Base-by-base conservation (phyloP, 2,797 vertebrate species). In the Streptopelia turtur region DNA sequence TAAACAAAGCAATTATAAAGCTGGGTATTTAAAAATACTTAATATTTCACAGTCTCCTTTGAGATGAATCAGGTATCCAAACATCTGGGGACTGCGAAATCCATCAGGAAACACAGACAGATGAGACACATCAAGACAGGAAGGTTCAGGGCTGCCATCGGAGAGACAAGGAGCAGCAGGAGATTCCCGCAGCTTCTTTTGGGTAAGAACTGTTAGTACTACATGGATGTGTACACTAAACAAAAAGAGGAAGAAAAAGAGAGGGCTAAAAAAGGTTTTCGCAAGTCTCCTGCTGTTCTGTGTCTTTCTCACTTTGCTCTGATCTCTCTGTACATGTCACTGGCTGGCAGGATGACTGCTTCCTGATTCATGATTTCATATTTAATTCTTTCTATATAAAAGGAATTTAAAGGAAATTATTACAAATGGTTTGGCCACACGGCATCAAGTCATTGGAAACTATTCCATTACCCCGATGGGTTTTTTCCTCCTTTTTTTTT, bases 151-250 rank as follows among this genome's bases (percentile, higher is more conserved):
- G 72, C 77, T 93, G 89, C 87, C 69, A 78, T 47, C 0, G 24
- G 53, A 91, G 39, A 96, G 94, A 92, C 89, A 91, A 75, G 89
- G 92, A 96, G 95, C 96, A 96, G 89, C 94, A 96, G 95, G 95
- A 97, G 92, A 83, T 71, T 92, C 93, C 93, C 0, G 6, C 61
- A 84, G n/a, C 61, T 90, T 35, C 91, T 94, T 95, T 85, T 37
- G 88, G 83, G 85, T 76, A 93, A 94, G 85, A 95, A 94, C 93
- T 84, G 61, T 95, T 93, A 96, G 63, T 61, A 43, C 85, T 94
- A 86, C 74, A 39, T 85, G 83, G 71, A 94, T 91, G 69, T 87
- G 79, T 87, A 83, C 66, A 61, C 79, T 93, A 93, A 96, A 96
- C 85, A 97, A 95, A 96, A 83, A 70, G 55, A 77, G 83, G 86